These are phyloP conservation scores for Odontomyia ornata DNA, from an alignment of 2,888 invertebrate species.

Conservation along the genomic window DNA sequence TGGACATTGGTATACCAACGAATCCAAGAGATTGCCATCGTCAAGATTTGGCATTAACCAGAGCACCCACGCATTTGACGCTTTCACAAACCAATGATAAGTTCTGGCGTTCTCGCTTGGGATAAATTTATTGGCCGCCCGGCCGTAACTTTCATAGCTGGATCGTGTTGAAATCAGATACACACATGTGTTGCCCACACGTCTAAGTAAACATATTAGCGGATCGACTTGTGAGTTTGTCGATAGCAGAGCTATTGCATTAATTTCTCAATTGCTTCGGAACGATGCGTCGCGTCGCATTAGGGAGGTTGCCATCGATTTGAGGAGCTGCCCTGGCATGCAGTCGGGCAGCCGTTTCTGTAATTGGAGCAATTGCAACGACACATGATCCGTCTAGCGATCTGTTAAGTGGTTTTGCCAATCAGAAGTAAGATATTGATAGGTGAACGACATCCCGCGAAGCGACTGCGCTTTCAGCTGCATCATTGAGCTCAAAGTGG, in stretches of 20 bases:
- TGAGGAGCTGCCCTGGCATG: background rate
- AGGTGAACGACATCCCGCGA: background rate
- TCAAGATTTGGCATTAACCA: constrained; percentile 8
- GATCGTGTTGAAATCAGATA: constrained; percentile 28
- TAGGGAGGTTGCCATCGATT: constrained; percentile 5
- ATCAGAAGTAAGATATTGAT: background rate
- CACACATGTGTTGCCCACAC: constrained; percentile 33
- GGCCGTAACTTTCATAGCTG: background rate
- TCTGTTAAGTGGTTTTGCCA: background rate
- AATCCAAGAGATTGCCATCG: background rate
- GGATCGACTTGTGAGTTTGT: background rate
- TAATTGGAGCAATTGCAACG: constrained; percentile 11
- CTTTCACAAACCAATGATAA: constrained; percentile 2
- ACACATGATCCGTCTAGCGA: background rate
- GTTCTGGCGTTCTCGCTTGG: background rate
- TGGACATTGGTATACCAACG: background rate
- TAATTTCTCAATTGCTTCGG: background rate
- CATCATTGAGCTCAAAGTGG: background rate
- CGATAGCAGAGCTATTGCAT: background rate
- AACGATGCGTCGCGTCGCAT: constrained; percentile 8
- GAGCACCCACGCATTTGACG: constrained; percentile 25
- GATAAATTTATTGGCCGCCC: background rate
- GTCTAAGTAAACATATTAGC: background rate
- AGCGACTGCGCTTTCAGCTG: background rate
- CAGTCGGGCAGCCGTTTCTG: constrained; percentile 1